These are phyloP conservation scores for Nymphicus hollandicus DNA, from an alignment of 2,113 vertebrate genomes.

Conservation along the genomic window DNA sequence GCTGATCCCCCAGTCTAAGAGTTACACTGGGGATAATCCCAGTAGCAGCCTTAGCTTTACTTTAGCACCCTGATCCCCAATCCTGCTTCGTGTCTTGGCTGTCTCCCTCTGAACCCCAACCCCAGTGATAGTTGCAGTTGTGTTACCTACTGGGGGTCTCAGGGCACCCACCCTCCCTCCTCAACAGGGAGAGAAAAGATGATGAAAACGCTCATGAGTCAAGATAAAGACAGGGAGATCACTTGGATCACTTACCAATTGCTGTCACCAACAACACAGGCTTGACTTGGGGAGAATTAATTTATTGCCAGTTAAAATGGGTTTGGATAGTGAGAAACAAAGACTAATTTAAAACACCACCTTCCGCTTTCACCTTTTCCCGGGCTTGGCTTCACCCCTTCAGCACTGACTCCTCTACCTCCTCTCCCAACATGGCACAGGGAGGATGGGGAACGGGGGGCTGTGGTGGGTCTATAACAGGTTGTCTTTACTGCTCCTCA, in stretches of 20 bases:
- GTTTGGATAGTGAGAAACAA: background rate
- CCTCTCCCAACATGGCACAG: background rate
- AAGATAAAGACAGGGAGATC: background rate
- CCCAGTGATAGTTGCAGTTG: background rate
- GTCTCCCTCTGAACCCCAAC: background rate
- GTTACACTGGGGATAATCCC: background rate
- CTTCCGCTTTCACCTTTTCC: background rate
- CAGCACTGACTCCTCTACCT: background rate
- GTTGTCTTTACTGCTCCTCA: background rate
- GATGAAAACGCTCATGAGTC: background rate
- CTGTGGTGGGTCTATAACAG: background rate
- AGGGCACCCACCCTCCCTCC: background rate
- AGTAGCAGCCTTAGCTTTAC: background rate
- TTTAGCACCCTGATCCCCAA: background rate
- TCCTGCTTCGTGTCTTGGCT: background rate
- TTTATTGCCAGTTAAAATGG: background rate
- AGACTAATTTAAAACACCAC: background rate
- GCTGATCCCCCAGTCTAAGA: fast-evolving
- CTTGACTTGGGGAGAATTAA: background rate
- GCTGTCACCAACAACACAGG: background rate
- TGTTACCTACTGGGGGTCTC: background rate
- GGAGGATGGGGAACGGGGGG: background rate
- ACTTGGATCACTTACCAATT: background rate
- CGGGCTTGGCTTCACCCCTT: background rate
- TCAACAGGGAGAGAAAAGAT: background rate